Conservation (phyloP, 2,888 invertebrate species). For the Ptilodon capucinus region DNA sequence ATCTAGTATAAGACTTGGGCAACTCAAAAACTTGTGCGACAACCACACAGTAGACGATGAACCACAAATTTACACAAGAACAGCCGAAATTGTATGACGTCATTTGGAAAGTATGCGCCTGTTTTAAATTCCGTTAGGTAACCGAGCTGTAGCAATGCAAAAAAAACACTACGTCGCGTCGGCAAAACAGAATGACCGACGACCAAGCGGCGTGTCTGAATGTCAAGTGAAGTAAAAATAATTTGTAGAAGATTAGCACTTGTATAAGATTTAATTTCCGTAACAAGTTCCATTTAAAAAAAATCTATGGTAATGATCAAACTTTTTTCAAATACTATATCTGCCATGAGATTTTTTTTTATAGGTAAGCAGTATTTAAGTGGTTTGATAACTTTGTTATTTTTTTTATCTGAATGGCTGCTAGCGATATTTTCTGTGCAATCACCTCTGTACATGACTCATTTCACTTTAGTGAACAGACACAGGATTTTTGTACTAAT, state of each 20-base stretch:
- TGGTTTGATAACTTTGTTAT: background rate
- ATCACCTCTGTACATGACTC: conserved; percentile 37
- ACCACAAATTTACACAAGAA: conserved; percentile 41
- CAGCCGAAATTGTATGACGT: conserved; percentile 70
- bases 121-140: conserved; percentile 65
- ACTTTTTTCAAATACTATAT: too few species aligned
- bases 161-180: conserved; percentile 24
- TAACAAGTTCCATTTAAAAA: too few species aligned
- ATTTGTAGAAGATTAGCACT: too few species aligned
- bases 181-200: conserved; percentile 30
- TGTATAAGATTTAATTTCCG: too few species aligned
- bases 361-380: background rate
- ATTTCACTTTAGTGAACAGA: conserved; percentile 18
- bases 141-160: conserved; percentile 32
- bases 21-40: conserved; percentile 11
- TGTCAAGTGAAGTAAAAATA: background rate
- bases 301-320: too few species aligned
- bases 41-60: conserved; percentile 24
- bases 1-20: conserved; percentile 37
- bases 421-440: conserved; percentile 28
- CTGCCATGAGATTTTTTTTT: too few species aligned
- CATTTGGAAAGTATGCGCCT: conserved; percentile 73
- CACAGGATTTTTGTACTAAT: conserved; percentile 41
- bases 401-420: background rate
- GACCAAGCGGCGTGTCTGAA: conserved; percentile 1